These are phyloP conservation scores for Odontesthes bonariensis DNA, from an alignment of 2,113 vertebrate genomes.

Conservation along the genomic window DNA sequence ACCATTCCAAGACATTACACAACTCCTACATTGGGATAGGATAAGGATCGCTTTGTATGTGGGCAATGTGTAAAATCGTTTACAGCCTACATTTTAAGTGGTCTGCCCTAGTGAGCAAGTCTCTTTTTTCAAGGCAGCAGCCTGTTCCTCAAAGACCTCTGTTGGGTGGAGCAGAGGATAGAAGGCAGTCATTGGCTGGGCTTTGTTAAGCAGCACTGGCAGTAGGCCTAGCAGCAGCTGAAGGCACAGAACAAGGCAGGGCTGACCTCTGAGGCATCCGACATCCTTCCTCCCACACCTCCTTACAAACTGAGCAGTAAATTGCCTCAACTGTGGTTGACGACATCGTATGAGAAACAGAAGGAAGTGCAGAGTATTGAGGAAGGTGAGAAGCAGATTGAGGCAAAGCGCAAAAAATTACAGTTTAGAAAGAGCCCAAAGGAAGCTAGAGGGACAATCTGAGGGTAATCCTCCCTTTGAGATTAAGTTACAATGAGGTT, in stretches of 20 bases:
- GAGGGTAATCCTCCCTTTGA: slow-evolving; percentile 35
- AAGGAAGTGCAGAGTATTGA: background rate
- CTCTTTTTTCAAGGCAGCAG: slow-evolving; percentile 21
- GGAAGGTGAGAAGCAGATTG: background rate
- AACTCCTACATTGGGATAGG: too few relatives aligned
- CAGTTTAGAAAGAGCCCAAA: slow-evolving; percentile 10
- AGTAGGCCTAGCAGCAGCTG: slow-evolving; percentile 50
- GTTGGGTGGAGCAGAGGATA: slow-evolving; percentile 39
- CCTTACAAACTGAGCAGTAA: slow-evolving; percentile 2
- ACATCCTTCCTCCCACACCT: slow-evolving; percentile 54
- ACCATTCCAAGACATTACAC: too few relatives aligned
- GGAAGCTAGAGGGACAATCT: slow-evolving; percentile 63
- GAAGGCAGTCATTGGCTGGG: slow-evolving; percentile 55
- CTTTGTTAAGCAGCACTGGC: slow-evolving; percentile 41
- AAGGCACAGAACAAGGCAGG: slow-evolving; percentile 26
- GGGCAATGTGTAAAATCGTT: slow-evolving; percentile 14
- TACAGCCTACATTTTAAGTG: background rate
- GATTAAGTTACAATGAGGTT: slow-evolving; percentile 60
- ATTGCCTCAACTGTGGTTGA: slow-evolving; percentile 24
- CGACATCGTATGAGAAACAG: background rate
- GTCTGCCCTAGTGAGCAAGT: slow-evolving; percentile 4
- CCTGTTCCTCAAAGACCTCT: slow-evolving; percentile 10
- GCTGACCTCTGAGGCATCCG: slow-evolving; percentile 43
- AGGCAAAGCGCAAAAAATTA: slow-evolving; percentile 20
- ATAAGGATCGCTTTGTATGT: background rate